Evolutionary conservation across 2,113 vertebrate genomes (phyloP).

Genomic region (Phalacrocorax pelagicus): DNA sequence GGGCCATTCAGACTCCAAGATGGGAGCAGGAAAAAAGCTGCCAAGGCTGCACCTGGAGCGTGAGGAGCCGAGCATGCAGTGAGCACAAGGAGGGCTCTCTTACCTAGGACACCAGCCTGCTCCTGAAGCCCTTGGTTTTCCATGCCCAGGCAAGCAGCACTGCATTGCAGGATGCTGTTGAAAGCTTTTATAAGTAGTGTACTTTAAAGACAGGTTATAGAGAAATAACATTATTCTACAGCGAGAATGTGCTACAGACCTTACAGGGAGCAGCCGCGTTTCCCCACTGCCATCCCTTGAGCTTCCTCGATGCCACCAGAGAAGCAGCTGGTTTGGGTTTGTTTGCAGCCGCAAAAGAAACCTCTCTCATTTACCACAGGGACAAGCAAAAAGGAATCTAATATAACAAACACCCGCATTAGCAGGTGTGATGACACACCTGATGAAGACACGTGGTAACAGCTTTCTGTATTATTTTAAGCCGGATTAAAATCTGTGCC

Average conservation of each 20-base stretch:
- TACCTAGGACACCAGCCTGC: neutral
- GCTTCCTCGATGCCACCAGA: neutral
- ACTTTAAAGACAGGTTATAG: neutral
- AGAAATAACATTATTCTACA: neutral
- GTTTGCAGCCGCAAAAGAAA: neutral
- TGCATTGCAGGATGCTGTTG: no score
- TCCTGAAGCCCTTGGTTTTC: neutral
- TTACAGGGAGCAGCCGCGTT: neutral
- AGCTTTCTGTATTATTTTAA: neutral
- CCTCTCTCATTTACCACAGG: neutral
- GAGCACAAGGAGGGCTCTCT: neutral
- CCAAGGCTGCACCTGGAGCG: neutral
- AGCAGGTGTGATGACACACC: neutral
- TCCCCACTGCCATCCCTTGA: neutral
- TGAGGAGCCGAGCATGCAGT: neutral
- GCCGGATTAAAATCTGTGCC: neutral
- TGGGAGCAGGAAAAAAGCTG: neutral
- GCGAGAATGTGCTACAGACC: neutral
- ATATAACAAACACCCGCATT: neutral
- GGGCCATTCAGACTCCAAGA: no score
- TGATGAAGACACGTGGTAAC: rapidly evolving
- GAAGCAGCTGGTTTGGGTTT: neutral
- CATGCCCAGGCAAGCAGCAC: neutral
- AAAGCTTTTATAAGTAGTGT: neutral
- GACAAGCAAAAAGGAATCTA: neutral